These are phyloP conservation scores for Diprion similis DNA, from an alignment of 1,140 invertebrate species.

Conservation along the genomic window DNA sequence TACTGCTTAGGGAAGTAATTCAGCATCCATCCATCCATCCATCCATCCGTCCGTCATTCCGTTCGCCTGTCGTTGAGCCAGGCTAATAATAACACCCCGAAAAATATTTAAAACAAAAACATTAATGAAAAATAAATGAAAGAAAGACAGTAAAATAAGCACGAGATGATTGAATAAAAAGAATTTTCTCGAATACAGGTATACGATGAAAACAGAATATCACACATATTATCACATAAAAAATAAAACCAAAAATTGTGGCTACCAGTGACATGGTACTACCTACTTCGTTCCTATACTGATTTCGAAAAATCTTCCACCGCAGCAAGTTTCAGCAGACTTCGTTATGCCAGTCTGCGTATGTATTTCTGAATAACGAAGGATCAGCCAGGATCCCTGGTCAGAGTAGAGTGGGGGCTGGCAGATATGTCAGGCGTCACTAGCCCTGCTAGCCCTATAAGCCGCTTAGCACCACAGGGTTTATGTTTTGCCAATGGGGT, in stretches of 20 bases:
- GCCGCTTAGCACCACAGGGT: slow-evolving; percentile 6
- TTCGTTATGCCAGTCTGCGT: not conserved
- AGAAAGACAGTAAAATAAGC: no score
- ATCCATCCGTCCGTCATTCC: not conserved
- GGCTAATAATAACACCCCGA: no score
- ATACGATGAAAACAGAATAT: no score
- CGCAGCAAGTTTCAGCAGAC: not conserved
- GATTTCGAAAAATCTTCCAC: not conserved
- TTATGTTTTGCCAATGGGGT: slow-evolving; percentile 5
- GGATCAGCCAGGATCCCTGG: not conserved
- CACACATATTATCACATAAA: no score
- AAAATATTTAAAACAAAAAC: no score
- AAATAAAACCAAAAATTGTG: no score
- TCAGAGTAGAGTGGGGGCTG: not conserved
- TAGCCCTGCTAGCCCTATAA: not conserved
- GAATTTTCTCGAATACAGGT: no score
- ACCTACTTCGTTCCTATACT: no score
- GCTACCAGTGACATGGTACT: no score
- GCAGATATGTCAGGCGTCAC: slow-evolving; percentile 6
- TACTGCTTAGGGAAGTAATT: slow-evolving; percentile 45
- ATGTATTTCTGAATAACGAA: not conserved
- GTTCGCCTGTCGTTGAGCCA: no score
- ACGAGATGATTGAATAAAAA: no score
- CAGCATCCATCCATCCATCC: not conserved
- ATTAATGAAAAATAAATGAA: no score